Conservation (phyloP, 2,113 vertebrate species). For the Rhinoderma darwinii region DNA sequence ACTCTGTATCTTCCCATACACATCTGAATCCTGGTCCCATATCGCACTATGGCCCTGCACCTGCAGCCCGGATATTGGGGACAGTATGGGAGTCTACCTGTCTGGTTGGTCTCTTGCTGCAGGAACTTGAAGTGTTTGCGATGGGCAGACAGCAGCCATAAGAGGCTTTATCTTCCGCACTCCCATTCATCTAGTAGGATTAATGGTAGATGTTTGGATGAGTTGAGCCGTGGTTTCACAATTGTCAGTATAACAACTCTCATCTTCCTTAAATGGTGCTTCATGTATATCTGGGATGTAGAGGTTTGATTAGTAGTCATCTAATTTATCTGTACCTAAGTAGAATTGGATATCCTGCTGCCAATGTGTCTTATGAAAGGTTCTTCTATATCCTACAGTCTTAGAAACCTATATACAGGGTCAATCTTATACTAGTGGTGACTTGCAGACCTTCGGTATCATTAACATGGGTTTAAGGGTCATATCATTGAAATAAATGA, state of each 20-base stretch:
- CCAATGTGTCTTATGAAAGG: not conserved
- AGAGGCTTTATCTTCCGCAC: constrained; percentile 24
- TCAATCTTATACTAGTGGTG: not conserved
- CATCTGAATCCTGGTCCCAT: not conserved
- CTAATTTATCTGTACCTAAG: not conserved
- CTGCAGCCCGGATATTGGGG: not conserved
- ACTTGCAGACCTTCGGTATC: not conserved
- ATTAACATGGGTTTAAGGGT: too few species aligned
- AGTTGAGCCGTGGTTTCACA: not conserved
- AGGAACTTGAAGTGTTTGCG: not conserved
- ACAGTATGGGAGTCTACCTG: not conserved
- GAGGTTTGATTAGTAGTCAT: not conserved
- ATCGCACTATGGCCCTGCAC: not conserved
- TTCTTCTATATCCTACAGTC: not conserved
- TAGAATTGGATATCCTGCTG: not conserved
- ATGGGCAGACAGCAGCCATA: constrained; percentile 13
- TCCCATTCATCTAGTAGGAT: not conserved
- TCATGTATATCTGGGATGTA: not conserved
- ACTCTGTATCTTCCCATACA: not conserved
- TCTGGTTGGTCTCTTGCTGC: not conserved
- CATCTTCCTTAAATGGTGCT: not conserved
- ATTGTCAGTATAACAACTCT: not conserved
- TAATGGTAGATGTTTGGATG: not conserved
- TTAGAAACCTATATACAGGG: not conserved
- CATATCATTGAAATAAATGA: too few species aligned